Evolutionary conservation across 1,140 invertebrate species (phyloP), one percentile per base, ranked within the genome.

Genomic region (Rhagoletis zephyria): DNA sequence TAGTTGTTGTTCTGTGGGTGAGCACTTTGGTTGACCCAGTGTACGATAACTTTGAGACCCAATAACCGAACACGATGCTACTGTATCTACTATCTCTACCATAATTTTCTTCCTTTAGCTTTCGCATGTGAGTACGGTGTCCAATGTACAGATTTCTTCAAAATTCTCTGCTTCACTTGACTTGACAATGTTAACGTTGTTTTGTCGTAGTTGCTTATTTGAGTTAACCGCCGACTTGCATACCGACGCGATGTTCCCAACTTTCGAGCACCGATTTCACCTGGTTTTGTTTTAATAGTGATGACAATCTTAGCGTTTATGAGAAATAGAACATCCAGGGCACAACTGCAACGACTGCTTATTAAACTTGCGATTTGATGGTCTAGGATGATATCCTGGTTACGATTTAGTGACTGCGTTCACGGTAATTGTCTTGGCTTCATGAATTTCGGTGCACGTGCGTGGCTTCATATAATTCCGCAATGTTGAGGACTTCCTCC

Each of bases 401-500:
- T 67, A 10, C n/a, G 64, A n/a, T 12, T 67, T 6, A 16, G 7
- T 67, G n/a, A 42, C 19, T 45, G 74, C 74, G 14, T 42, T 81
- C 10, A 45, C n/a, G 4, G 19, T 81, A n/a, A 40, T n/a, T 51
- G 42, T 40, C 9, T 42, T 40, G 42, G 74, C 74, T 81, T 81
- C 42, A 10, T 48, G 42, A 45, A 81, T 48, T 81, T 81, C 19
- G 7, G 74, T 9, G 48, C 74, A 45, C n/a, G n/a, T 81, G 19
- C 74, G 74, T 7, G 9, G 74, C n/a, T 81, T 81, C 74, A 9
- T 81, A 42, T 45, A 81, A 1, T 16, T 10, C 7, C 9, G 42
- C 74, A 40, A 81, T 81, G 19, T 81, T 6, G 6, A 45, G n/a
- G 6, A 81, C 74, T n/a, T 81, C 42, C 74, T 81, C 74, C n/a